Evolutionary conservation across 2,797 vertebrate genomes (phyloP).

Genomic region (Chelidonichthys spinosus): DNA sequence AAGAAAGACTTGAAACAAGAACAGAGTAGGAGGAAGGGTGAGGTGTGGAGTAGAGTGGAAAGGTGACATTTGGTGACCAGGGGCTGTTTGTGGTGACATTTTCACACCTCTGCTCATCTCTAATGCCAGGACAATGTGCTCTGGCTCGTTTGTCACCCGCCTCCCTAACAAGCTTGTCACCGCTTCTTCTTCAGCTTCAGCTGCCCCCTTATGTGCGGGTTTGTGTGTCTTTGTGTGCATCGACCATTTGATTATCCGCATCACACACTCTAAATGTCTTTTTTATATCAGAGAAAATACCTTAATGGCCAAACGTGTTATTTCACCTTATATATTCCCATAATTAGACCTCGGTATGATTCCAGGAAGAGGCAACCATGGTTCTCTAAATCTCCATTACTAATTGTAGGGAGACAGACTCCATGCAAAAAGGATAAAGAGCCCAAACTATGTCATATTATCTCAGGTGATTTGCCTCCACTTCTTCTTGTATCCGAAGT

Average conservation of each 20-base stretch:
- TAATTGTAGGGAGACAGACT: constrained; percentile 1
- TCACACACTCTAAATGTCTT: constrained; percentile 30
- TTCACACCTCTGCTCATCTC: constrained; percentile 80
- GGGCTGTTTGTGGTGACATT: constrained; percentile 85
- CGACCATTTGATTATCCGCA: background rate
- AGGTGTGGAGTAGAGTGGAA: constrained; percentile 51
- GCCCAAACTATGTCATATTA: constrained; percentile 12
- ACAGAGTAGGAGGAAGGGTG: constrained; percentile 37
- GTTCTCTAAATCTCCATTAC: constrained; percentile 9
- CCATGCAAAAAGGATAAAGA: background rate
- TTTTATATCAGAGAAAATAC: constrained; percentile 23
- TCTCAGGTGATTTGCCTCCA: constrained; percentile 17
- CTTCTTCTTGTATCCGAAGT: constrained; percentile 2
- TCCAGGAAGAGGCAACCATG: background rate
- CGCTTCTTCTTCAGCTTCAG: constrained; percentile 31
- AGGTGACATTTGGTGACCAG: constrained; percentile 82
- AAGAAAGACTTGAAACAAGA: constrained; percentile 41
- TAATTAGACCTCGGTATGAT: background rate
- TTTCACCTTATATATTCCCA: background rate
- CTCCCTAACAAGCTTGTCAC: constrained; percentile 82
- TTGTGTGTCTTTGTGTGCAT: constrained; percentile 18
- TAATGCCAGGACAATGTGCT: constrained; percentile 79
- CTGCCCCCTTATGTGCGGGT: constrained; percentile 37
- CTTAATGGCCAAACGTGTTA: constrained; percentile 2
- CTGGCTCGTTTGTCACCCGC: constrained; percentile 77